These are phyloP conservation scores for Heliothis subflexa DNA, from an alignment of 1,140 invertebrate species.

Conservation along the genomic window DNA sequence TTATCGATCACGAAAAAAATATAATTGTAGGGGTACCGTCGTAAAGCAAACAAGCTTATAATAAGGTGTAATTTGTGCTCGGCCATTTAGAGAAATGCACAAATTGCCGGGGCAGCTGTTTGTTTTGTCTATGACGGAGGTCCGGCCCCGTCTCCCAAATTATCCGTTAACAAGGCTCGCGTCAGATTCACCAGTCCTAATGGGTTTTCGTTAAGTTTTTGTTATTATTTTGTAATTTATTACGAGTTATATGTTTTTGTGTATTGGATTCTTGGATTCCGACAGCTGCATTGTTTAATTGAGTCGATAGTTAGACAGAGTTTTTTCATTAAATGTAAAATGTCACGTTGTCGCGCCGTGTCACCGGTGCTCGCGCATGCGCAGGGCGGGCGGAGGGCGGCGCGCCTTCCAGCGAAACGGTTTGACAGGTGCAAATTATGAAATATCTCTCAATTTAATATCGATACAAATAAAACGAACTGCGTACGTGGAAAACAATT, in stretches of 20 bases:
- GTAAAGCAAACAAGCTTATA: constrained; percentile 86
- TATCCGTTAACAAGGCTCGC: constrained; percentile 85
- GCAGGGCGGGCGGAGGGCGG: constrained; percentile 32
- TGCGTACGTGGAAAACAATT: constrained; percentile 3
- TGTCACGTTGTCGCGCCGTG: constrained; percentile 11
- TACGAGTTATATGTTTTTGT: constrained; percentile 72
- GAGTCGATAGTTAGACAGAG: constrained; percentile 45
- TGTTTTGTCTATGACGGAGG: constrained; percentile 86
- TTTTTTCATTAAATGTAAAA: constrained; percentile 26
- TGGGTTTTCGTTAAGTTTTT: constrained; percentile 86
- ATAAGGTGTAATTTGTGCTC: constrained; percentile 85
- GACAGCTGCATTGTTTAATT: constrained; percentile 77
- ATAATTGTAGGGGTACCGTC: constrained; percentile 84
- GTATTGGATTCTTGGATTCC: constrained; percentile 64
- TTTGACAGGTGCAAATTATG: constrained; percentile 40
- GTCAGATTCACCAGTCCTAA: constrained; percentile 86
- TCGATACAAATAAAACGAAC: background rate
- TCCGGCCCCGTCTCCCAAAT: constrained; percentile 76
- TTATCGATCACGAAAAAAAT: constrained; percentile 84
- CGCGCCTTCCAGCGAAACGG: constrained; percentile 21
- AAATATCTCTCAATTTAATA: constrained; percentile 37
- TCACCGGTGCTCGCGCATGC: background rate
- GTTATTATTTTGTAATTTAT: constrained; percentile 83
- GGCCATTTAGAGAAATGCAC: constrained; percentile 86
- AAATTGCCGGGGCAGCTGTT: constrained; percentile 84